Base-by-base conservation (phyloP, 1,140 invertebrate species). In the Caerostris extrusa region DNA sequence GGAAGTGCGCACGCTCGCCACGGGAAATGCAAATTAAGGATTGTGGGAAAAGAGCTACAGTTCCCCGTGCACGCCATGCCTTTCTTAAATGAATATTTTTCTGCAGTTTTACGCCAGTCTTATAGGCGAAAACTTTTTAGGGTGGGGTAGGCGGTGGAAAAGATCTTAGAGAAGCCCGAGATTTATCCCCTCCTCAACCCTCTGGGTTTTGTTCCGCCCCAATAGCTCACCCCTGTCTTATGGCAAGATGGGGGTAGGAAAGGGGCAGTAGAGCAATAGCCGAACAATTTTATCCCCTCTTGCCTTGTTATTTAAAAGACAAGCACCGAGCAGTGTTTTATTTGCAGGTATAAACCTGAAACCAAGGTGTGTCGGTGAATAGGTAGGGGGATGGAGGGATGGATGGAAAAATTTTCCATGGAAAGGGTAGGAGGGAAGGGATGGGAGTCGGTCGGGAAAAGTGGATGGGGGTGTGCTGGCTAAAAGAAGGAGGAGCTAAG, bases 31-130 rank as follows among this genome's bases (percentile, higher is more conserved):
- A 93, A 93, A 93, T 93, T 93, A 93, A 93, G 91, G 82, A 93
- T 87, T 86, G 91, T 93, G 91, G 91, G 91, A 93, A 93, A 93
- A 93, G 81, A 93, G 58, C 91, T 77, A 53, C 77, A 61, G 53
- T n/a, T 19, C n/a, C 19, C 34, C 34, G n/a, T 53, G 91, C 91
- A 93, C 81, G 91, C 81, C 64, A 93, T 69, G 61, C 83, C 53
- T 86, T 85, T 87, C 82, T 86, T 93, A 93, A 93, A 93, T 93
- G 91, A 93, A 93, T 93, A 93, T 93, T 93, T n/a, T 93, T 71
- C 91, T 50, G 55, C 71, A 57, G 55, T 86, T 93, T 87, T 85
- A 58, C 67, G 55, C 56, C 14, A 0, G n/a, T 60, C 83, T 55
- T 71, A 93, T 93, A 93, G 91, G 34, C 81, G 60, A 93, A 93